Conservation (phyloP, 2,888 invertebrate species). For the Cantharis rustica region DNA sequence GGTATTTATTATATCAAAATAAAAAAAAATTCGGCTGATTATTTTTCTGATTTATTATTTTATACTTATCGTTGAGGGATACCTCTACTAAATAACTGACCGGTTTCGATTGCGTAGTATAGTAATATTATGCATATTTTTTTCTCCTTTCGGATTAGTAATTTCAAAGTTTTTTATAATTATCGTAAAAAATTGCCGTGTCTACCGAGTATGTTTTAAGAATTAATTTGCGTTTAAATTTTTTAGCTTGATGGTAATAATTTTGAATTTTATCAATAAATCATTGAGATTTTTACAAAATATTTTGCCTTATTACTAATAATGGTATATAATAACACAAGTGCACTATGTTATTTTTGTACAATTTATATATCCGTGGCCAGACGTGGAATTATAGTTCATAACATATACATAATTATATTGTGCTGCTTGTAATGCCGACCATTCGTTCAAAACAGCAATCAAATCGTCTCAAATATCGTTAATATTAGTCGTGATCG, state of each 20-base stretch:
- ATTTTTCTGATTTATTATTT: conserved; percentile 47
- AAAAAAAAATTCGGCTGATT: conserved; percentile 46
- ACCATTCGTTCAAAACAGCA: conserved; percentile 30
- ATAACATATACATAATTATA: conserved; percentile 48
- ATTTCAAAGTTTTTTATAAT: not conserved
- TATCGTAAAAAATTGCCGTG: not conserved
- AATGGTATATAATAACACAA: conserved; percentile 45
- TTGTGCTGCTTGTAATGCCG: conserved; percentile 38
- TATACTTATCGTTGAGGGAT: conserved; percentile 33
- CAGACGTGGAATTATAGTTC: conserved; percentile 47
- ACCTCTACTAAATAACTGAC: not conserved
- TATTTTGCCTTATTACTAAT: conserved; percentile 34
- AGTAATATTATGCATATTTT: not conserved
- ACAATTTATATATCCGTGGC: conserved; percentile 43
- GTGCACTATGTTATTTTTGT: conserved; percentile 39
- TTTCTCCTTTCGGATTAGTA: not conserved
- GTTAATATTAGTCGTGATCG: conserved; percentile 38
- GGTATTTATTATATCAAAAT: conserved; percentile 43
- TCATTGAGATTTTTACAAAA: conserved; percentile 22
- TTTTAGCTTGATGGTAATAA: not conserved
- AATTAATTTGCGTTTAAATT: not conserved
- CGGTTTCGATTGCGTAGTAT: not conserved
- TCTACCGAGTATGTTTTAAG: not conserved
- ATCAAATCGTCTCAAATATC: conserved; percentile 38
- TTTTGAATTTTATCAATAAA: conserved; percentile 16